phyloP scores from a whole-genome alignment of 1,140 invertebrate genomes.

The Zaprionus inermis region DNA sequence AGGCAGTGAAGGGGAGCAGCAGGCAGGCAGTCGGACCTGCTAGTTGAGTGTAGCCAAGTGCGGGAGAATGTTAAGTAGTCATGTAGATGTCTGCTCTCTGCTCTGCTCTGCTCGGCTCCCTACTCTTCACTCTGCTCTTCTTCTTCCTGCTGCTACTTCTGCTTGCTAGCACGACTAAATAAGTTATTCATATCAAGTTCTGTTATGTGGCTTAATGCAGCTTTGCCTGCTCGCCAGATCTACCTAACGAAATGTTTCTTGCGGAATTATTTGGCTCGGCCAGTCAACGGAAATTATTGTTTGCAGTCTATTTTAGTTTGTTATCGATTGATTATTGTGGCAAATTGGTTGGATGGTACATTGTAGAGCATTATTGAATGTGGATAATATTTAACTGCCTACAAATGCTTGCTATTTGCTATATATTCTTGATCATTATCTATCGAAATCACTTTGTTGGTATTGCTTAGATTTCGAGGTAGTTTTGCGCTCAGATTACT shows the following conservation, averaged over 20 bases:
- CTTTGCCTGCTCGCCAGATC: slow-evolving; percentile 11
- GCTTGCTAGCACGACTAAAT: slow-evolving; percentile 39
- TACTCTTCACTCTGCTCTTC: too few relatives aligned
- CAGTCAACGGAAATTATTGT: not conserved
- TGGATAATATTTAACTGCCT: not conserved
- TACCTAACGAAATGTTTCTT: not conserved
- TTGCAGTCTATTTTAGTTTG: not conserved
- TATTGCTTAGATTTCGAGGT: too few relatives aligned
- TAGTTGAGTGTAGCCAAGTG: slow-evolving; percentile 19
- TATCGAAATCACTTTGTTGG: too few relatives aligned
- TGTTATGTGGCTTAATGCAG: slow-evolving; percentile 51
- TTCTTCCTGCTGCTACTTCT: slow-evolving; percentile 24
- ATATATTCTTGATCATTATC: not conserved
- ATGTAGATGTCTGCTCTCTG: slow-evolving; percentile 38
- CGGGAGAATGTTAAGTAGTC: slow-evolving; percentile 52
- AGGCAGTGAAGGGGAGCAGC: not conserved
- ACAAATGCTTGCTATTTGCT: not conserved
- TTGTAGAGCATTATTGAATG: not conserved
- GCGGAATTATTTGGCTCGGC: not conserved
- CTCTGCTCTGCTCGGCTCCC: too few relatives aligned
- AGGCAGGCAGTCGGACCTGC: not conserved
- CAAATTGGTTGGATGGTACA: not conserved
- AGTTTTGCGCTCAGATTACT: too few relatives aligned
- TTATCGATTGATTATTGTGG: not conserved
- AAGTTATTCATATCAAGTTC: slow-evolving; percentile 56